Conservation (phyloP, 2,888 invertebrate species). For the Noctua fimbriata region DNA sequence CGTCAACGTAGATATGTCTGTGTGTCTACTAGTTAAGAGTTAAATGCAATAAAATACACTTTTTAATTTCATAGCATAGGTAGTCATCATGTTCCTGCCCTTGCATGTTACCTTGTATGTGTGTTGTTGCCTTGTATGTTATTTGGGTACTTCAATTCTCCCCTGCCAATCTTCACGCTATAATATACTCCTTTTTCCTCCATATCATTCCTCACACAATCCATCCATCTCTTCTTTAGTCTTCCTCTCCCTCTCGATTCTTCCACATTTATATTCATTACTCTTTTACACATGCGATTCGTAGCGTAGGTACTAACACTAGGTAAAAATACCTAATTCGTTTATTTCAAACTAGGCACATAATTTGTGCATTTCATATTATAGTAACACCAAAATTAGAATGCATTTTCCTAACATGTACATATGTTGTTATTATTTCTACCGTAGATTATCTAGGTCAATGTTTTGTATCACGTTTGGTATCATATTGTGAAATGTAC, state of each 20-base stretch:
- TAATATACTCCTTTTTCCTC: no score
- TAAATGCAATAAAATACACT: background rate
- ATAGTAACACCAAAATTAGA: background rate
- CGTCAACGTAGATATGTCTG: background rate
- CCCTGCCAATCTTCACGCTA: no score
- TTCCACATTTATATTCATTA: no score
- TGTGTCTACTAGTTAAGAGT: background rate
- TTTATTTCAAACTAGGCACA: background rate
- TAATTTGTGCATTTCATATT: background rate
- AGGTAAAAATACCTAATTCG: background rate
- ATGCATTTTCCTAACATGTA: background rate
- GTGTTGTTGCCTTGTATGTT: no score
- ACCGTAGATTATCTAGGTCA: constrained; percentile 41
- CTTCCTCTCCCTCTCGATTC: no score
- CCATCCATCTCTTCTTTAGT: no score
- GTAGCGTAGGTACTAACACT: background rate
- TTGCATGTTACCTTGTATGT: no score
- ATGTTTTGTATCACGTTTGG: constrained; percentile 21
- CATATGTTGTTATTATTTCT: background rate
- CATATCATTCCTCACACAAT: no score
- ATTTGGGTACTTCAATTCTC: no score
- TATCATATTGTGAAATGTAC: constrained; percentile 24
- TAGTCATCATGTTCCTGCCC: no score
- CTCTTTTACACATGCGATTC: no score
- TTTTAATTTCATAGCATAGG: background rate